Evolutionary conservation across 2,888 invertebrate genomes (phyloP), one percentile per base, ranked within the genome.

Genomic region (Argynnis bischoffii): DNA sequence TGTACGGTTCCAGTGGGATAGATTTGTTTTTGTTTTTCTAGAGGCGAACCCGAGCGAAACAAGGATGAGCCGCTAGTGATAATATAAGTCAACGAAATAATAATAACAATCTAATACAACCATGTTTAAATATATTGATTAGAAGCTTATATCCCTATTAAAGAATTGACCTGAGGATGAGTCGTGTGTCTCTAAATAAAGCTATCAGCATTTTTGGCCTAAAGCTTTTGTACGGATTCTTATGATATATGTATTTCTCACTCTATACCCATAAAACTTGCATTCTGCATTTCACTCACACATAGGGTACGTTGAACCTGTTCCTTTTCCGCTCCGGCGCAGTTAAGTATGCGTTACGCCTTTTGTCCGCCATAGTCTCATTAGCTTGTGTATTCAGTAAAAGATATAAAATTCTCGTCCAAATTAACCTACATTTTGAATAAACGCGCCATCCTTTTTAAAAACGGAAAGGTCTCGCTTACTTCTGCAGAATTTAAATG

Each of bases 261-360:
- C 18, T 53, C 35, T 61, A 50, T 18, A 53, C 15, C 51, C 41
- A 59, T 54, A 60, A 13, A 11, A 41, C 35, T 55, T 21, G 16
- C 50, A 50, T 46, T n/a, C 35, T 68, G 59, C 55, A 63, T 65
- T 68, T 68, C 61, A 54, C 41, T 57, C 50, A 51, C 63, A 71
- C 72, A 79, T 79, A 78, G 79, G 65, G 69, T 82, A 75, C 77
- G 79, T 75, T 83, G 86, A 88, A 83, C 85, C 84, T 76, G 79
- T 79, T 81, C 81, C 80, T 79, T 82, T 85, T 84, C 80, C 86
- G 83, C 83, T 72, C 75, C 81, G 76, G 63, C 73, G 83, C 79
- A 81, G 81, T 79, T 81, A 11, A 41, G 35, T 41, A 79, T 76
- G 76, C 78, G 78, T 76, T 78, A 74, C 74, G 76, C 72, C 72